These are phyloP conservation scores for Silurus glanis DNA, from an alignment of 2,113 vertebrate species.

Conservation along the genomic window DNA sequence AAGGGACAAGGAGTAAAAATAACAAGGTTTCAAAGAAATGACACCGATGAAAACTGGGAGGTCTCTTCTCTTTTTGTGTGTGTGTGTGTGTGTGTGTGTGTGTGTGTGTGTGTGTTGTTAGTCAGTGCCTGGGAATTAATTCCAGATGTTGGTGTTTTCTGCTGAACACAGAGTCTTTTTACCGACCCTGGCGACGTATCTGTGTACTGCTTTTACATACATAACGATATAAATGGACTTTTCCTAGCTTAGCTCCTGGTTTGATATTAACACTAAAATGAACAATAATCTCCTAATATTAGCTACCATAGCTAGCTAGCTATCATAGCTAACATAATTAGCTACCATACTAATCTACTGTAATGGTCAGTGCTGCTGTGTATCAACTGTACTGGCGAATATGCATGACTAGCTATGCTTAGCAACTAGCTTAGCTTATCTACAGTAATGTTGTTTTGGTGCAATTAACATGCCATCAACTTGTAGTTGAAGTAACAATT, in stretches of 20 bases:
- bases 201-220: neutral
- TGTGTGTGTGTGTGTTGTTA: constrained; percentile 38
- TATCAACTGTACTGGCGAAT: no score
- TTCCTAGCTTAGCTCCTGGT: neutral
- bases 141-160: constrained; percentile 49
- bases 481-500: neutral
- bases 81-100: constrained; percentile 37
- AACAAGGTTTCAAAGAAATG: constrained; percentile 36
- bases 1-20: constrained; percentile 29
- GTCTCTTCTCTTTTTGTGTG: constrained; percentile 12
- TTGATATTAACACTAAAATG: neutral
- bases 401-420: neutral
- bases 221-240: neutral
- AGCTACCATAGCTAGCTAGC: neutral
- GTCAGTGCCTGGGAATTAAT: constrained; percentile 38
- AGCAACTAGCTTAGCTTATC: neutral
- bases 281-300: neutral
- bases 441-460: neutral
- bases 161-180: neutral
- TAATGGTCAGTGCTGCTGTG: no score
- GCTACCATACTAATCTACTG: no score
- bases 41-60: constrained; percentile 26
- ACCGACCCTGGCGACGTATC: neutral
- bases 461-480: neutral
- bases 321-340: neutral